Evolutionary conservation across 1,140 invertebrate genomes (phyloP), one percentile per base, ranked within the genome.

Genomic region (Epicauta chinensis): DNA sequence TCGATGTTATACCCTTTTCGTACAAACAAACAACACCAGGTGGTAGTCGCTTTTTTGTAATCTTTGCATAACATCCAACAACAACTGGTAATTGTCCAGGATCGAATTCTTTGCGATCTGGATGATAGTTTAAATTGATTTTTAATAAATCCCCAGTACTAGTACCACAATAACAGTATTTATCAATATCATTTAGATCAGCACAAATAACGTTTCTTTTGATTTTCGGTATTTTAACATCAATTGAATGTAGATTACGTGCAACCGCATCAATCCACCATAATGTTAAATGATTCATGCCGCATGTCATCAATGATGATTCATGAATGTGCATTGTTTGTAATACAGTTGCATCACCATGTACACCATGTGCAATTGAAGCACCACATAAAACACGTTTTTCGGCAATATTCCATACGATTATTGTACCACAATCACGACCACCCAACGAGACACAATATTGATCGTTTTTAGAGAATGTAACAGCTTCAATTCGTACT

Each of bases 371-470:
- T 10, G 81, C 75, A 0, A 81, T 86, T 1, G 75, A 71, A 0
- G 76, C 69, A 58, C 85, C 85, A 53, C 84, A 87, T 5, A 86
- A 75, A 10, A 82, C 77, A 49, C 77, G 77, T 56, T 75, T 77
- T 2, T 73, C 75, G 23, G 73, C 61, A 42, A 88, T 78, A 62
- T 90, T 81, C 76, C 81, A 91, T 5, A 90, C 77, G 17, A 89
- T 78, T 16, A 91, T 81, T 59, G 82, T 83, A 15, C 89, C 87
- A 71, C 93, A 92, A 69, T 97, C 93, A 55, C 82, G 79, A 1
- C 93, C 93, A 11, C 93, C 93, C 29, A 95, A 75, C 2, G 89
- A 91, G 30, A 92, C 80, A 42, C 94, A 73, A 68, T 84, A 93
- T 36, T 78, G 77, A 53, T 89, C 88, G 67, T 89, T 81, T 16